Base-by-base conservation (phyloP, 2,113 vertebrate species). In the Callopanchax toddi region DNA sequence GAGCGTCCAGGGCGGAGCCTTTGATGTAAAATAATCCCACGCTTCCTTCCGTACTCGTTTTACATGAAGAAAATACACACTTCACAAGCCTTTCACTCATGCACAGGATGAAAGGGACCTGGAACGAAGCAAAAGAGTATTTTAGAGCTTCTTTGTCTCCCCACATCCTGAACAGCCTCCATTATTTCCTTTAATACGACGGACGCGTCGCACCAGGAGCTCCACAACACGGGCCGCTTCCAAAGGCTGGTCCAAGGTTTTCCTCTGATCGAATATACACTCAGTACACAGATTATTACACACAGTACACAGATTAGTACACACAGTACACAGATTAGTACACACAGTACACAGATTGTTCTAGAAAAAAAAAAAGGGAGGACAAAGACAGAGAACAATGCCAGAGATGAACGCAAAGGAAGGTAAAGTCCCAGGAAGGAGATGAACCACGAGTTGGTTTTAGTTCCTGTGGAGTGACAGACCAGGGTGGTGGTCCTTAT, bases 41-140 rank as follows among this genome's bases (percentile, higher is more conserved):
- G 48, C 68, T 39, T 76, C 55, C 68, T 75, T 84, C 57, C 74
- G 77, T 73, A 83, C 76, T 86, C 74, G 87, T 81, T 85, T 76
- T 67, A 60, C 61, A 72, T 36, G 16, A 72, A 40, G 63, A 44
- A 60, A 65, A 46, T 17, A 43, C 55, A 36, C 46, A 69, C 72
- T 77, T 76, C 58, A 74, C 60, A 78, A 76, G 68, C 29, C 58
- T 71, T 76, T 84, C 64, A 63, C 53, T 62, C 29, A 44, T 62
- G 57, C 55, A 67, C 44, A 67, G 22, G 72, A 89, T 71, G 52
- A 81, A 68, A 83, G 56, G 56, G 63, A 59, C 0, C 13, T 12
- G 0, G 60, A 51, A 20, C 15, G 46, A 37, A 21, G 57, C 39
- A 49, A 44, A 69, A 67, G 48, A 68, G 60, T 57, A 62, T 62